phyloP scores from a whole-genome alignment of 1,140 invertebrate species.

The Diorhabda elongata region DNA sequence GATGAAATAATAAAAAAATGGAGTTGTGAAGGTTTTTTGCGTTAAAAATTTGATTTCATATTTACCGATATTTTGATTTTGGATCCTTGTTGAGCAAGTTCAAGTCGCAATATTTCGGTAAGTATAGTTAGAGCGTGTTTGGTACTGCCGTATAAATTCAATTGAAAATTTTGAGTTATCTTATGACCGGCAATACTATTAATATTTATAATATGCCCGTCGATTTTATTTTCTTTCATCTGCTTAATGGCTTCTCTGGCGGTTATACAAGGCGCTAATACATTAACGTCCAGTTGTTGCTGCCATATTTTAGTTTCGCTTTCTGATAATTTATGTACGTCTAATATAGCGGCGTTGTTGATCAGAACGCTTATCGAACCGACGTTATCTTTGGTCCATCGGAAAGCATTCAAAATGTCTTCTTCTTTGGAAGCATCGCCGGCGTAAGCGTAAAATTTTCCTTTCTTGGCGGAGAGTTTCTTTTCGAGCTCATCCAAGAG shows the following conservation, averaged over 20 bases:
- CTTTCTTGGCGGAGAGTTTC: conserved; percentile 7
- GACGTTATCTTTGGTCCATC: conserved; percentile 56
- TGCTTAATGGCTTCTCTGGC: conserved; percentile 57
- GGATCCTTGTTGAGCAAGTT: conserved; percentile 46
- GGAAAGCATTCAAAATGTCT: conserved; percentile 60
- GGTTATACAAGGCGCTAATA: conserved; percentile 59
- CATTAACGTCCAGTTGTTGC: conserved; percentile 27
- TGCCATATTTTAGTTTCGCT: conserved; percentile 15
- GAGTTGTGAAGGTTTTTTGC: too few relatives aligned
- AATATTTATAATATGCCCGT: conserved; percentile 65
- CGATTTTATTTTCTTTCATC: conserved; percentile 56
- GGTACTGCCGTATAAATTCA: conserved; percentile 51
- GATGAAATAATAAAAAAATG: too few relatives aligned
- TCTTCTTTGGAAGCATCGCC: conserved; percentile 7
- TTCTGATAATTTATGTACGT: conserved; percentile 34
- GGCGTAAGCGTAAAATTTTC: conserved; percentile 9
- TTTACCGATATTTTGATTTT: conserved; percentile 50
- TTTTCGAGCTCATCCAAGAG: conserved; percentile 4
- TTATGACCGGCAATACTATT: conserved; percentile 51
- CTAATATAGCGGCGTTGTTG: conserved; percentile 63
- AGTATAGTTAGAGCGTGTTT: conserved; percentile 56
- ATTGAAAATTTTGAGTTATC: conserved; percentile 11
- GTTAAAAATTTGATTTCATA: background rate
- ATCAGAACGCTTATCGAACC: conserved; percentile 67
- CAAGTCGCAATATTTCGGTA: conserved; percentile 52